Conservation (phyloP, 2,888 invertebrate species). For the Phyto melanocephala region DNA sequence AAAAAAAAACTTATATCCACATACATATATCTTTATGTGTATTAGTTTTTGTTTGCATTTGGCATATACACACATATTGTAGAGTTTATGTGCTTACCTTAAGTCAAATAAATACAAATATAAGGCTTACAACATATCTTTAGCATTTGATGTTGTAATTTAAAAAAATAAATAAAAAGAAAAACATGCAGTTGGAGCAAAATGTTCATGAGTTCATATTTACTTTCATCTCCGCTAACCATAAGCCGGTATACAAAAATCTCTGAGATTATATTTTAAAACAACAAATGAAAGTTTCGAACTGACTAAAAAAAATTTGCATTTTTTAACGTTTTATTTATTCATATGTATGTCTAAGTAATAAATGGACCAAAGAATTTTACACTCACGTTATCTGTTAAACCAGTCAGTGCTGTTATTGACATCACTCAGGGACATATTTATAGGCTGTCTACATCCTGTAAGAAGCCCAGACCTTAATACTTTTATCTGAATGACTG, state of each 20-base stretch:
- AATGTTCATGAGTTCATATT: not conserved
- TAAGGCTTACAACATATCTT: not conserved
- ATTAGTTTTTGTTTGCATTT: not conserved
- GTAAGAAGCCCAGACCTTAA: no score
- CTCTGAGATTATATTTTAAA: not conserved
- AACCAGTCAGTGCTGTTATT: no score
- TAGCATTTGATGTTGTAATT: not conserved
- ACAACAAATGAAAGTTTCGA: not conserved
- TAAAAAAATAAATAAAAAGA: slow-evolving; percentile 19
- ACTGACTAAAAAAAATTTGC: not conserved
- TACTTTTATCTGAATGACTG: no score
- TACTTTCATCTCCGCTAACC: not conserved
- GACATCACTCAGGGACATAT: no score
- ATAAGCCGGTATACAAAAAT: not conserved
- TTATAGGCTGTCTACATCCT: no score
- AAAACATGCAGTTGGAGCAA: not conserved
- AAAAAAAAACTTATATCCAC: not conserved
- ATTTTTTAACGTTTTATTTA: no score
- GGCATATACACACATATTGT: not conserved
- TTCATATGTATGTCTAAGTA: no score
- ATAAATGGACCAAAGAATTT: no score
- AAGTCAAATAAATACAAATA: slow-evolving; percentile 32
- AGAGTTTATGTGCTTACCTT: not conserved
- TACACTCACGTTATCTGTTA: no score
- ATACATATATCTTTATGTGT: not conserved